Conservation (phyloP, 35 echinoderm and acorn worm genomes). For the Eucidaris tribuloides region DNA sequence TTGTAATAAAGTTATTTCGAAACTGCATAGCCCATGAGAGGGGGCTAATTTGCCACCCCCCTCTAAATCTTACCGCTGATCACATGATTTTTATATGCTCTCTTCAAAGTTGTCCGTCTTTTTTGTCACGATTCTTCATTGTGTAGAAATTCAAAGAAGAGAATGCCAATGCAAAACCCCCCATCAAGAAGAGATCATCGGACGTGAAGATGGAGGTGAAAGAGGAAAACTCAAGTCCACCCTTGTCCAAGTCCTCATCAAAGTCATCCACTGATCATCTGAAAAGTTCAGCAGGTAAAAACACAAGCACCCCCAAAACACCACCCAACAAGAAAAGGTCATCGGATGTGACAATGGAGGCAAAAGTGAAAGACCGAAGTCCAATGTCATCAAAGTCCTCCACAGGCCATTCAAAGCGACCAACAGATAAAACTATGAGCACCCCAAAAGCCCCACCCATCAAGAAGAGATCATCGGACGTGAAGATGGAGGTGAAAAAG, state of each 20-base stretch:
- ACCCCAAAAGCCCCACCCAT: too few relatives aligned
- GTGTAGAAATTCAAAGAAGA: conserved; percentile 20
- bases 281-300: too few relatives aligned
- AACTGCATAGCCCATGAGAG: not conserved
- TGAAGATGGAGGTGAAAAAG: not conserved
- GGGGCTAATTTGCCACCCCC: not conserved
- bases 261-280: too few relatives aligned
- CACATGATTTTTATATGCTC: not conserved
- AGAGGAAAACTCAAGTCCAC: not conserved
- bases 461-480: not conserved
- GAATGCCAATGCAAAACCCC: conserved; percentile 1
- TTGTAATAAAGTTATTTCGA: not conserved
- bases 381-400: too few relatives aligned
- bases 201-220: not conserved
- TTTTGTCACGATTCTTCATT: not conserved
- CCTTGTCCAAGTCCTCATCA: too few relatives aligned
- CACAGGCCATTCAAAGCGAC: too few relatives aligned
- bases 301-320: too few relatives aligned
- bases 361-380: not conserved
- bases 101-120: not conserved
- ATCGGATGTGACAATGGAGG: too few relatives aligned
- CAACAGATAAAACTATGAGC: too few relatives aligned
- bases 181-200: not conserved
- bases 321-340: too few relatives aligned
- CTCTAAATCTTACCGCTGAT: not conserved